phyloP scores from a whole-genome alignment of 2,888 invertebrate species.

The Tiliacea citrago region DNA sequence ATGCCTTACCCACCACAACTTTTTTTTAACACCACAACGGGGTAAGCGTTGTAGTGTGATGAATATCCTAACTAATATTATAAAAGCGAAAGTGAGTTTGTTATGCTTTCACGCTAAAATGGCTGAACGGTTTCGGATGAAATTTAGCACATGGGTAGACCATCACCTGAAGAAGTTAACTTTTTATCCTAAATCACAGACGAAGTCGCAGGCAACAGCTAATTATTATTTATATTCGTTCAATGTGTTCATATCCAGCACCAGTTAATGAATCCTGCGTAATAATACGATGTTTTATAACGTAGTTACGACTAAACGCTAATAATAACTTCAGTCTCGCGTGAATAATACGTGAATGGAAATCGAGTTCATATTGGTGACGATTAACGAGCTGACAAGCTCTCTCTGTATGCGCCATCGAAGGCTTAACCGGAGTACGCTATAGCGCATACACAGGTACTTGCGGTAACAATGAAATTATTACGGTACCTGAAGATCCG shows the following conservation, averaged over 20 bases:
- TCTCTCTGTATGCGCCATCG: constrained; percentile 22
- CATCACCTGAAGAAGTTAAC: too few species aligned
- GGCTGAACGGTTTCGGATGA: too few species aligned
- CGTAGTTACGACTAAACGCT: neutral
- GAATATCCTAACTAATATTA: neutral
- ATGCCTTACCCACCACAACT: neutral
- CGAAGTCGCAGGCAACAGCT: too few species aligned
- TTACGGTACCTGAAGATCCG: constrained; percentile 21
- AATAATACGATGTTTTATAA: constrained; percentile 1
- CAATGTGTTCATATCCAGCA: neutral
- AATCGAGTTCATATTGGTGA: constrained; percentile 21
- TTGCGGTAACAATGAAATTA: constrained; percentile 46
- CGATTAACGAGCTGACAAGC: constrained; percentile 42
- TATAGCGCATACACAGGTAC: constrained; percentile 14
- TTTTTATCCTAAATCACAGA: too few species aligned
- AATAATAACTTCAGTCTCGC: constrained; percentile 14
- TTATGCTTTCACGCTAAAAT: too few species aligned
- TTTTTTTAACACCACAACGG: too few species aligned
- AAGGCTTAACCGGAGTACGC: constrained; percentile 29
- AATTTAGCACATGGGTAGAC: too few species aligned
- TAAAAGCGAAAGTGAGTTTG: too few species aligned
- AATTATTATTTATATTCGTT: neutral
- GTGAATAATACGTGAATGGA: constrained; percentile 26
- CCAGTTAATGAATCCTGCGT: neutral
- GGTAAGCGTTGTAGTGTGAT: neutral